Evolutionary conservation across 2,113 vertebrate species (phyloP).

Genomic region (Neogale vison): DNA sequence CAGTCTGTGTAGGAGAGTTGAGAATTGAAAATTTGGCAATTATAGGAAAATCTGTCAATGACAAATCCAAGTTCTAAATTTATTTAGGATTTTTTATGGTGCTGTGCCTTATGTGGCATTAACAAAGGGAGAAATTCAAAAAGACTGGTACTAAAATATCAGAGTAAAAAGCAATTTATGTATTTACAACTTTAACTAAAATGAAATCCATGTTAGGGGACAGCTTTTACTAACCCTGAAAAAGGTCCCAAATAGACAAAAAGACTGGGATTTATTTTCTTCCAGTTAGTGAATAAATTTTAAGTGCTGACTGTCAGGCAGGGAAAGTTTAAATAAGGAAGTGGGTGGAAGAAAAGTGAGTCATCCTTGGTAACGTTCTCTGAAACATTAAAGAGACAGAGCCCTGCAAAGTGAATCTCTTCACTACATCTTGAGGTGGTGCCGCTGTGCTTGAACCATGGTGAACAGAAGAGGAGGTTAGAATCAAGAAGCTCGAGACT

Average conservation of each 20-base stretch:
- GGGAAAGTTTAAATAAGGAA: constrained; percentile 70
- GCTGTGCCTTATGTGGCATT: not conserved
- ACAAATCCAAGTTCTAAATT: constrained; percentile 1
- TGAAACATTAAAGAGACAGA: constrained; percentile 58
- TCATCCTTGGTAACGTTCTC: constrained; percentile 60
- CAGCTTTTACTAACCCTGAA: not conserved
- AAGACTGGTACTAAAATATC: not conserved
- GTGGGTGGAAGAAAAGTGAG: constrained; percentile 68
- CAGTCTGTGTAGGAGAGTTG: not conserved
- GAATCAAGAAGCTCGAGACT: not conserved
- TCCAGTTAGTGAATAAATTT: not conserved
- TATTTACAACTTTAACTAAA: not conserved
- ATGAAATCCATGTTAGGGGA: not conserved
- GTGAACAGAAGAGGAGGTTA: not conserved
- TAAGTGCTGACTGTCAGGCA: constrained; percentile 40
- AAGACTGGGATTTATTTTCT: not conserved
- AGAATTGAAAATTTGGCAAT: not conserved
- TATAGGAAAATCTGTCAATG: not conserved
- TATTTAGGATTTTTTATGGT: not conserved
- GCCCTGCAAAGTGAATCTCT: constrained; percentile 11
- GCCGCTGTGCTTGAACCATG: not conserved
- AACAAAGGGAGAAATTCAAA: not conserved
- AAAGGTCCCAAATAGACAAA: not conserved
- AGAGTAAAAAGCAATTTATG: not conserved
- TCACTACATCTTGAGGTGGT: not conserved